Evolutionary conservation across 2,888 invertebrate genomes (phyloP).

Genomic region (Lycia hirtaria): DNA sequence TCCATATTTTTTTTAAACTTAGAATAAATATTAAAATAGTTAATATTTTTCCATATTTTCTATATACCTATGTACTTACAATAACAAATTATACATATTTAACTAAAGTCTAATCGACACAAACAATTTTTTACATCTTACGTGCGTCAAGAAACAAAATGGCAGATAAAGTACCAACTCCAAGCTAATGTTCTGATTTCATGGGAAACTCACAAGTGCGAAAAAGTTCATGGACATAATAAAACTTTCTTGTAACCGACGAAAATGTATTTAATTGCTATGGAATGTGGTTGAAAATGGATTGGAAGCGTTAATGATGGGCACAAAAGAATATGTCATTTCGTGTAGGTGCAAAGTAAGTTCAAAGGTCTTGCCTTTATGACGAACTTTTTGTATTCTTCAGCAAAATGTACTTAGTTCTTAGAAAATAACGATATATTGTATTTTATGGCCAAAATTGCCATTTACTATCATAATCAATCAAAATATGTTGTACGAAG

Average conservation of each 20-base stretch:
- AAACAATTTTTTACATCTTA: not conserved
- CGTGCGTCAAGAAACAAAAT: constrained; percentile 1
- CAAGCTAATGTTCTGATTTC: constrained; percentile 34
- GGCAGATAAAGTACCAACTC: constrained; percentile 29
- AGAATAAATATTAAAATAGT: too few species aligned
- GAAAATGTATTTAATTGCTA: not conserved
- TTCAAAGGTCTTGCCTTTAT: constrained; percentile 15
- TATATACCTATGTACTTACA: too few species aligned
- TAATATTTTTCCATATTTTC: too few species aligned
- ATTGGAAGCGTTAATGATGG: constrained; percentile 1
- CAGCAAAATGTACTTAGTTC: not conserved
- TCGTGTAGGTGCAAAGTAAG: constrained; percentile 9
- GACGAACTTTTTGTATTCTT: constrained; percentile 1
- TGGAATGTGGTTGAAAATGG: not conserved
- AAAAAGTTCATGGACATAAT: constrained; percentile 36
- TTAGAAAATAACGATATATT: too few species aligned
- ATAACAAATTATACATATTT: too few species aligned
- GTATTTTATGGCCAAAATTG: too few species aligned
- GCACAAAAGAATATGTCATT: constrained; percentile 10
- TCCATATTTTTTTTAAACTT: too few species aligned
- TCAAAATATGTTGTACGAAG: too few species aligned
- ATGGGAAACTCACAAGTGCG: constrained; percentile 36
- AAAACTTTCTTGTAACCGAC: not conserved
- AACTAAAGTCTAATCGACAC: too few species aligned
- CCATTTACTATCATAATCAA: too few species aligned